These are phyloP conservation scores for Sarcophaga caerulescens DNA, from an alignment of 2,888 invertebrate genomes.

Conservation along the genomic window DNA sequence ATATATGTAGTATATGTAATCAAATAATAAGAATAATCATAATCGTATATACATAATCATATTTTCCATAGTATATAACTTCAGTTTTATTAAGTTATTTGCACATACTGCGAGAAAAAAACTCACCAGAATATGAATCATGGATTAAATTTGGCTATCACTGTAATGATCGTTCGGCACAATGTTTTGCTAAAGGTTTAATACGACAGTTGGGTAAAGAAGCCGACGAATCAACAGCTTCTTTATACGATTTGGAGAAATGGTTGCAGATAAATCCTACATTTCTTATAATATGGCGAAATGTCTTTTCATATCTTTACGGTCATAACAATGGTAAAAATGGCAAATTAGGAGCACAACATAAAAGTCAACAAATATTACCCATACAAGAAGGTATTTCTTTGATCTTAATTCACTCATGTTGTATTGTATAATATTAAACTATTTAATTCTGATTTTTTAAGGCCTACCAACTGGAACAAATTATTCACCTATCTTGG, in stretches of 20 bases:
- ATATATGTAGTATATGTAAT: background rate
- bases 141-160: slow-evolving; percentile 85
- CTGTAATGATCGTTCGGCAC: slow-evolving; percentile 83
- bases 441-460: background rate
- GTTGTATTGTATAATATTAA: background rate
- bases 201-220: slow-evolving; percentile 80
- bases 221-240: slow-evolving; percentile 68
- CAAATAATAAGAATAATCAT: slow-evolving; percentile 40
- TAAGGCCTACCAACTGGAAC: slow-evolving; percentile 87
- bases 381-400: slow-evolving; percentile 72
- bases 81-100: slow-evolving; percentile 89
- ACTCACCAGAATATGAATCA: slow-evolving; percentile 82
- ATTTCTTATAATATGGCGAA: slow-evolving; percentile 82
- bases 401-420: background rate
- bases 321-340: slow-evolving; percentile 70
- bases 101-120: slow-evolving; percentile 84
- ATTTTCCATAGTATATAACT: slow-evolving; percentile 85
- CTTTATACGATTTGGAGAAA: slow-evolving; percentile 75
- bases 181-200: slow-evolving; percentile 83
- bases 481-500: slow-evolving; percentile 88
- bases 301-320: slow-evolving; percentile 83
- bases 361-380: slow-evolving; percentile 72
- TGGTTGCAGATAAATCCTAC: slow-evolving; percentile 82
- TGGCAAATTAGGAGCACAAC: slow-evolving; percentile 53
- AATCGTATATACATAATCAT: background rate